A percentile compares a stretch with the other conserved stretches of the same genome.
phyloP scores from a whole-genome alignment of 2,888 invertebrate species.

The Eupeodes latifasciatus region DNA sequence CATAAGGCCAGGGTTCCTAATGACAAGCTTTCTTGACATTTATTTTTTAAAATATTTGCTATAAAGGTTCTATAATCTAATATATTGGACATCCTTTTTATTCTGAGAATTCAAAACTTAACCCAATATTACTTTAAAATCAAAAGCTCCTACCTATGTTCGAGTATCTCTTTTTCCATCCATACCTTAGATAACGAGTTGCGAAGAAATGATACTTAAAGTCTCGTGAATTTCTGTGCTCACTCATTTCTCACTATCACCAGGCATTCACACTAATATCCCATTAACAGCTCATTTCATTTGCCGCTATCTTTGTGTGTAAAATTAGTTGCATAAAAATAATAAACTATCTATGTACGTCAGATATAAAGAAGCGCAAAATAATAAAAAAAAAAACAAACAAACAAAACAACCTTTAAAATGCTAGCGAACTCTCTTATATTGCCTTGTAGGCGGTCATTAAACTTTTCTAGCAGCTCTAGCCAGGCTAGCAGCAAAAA shows the following conservation, averaged over 20 bases:
- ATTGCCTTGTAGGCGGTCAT: slow-evolving; percentile 76
- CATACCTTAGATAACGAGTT: slow-evolving; percentile 7
- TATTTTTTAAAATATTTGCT: too few species aligned
- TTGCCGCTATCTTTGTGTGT: slow-evolving; percentile 53
- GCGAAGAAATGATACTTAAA: slow-evolving; percentile 34
- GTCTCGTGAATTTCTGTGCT: slow-evolving; percentile 13
- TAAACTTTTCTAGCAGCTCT: slow-evolving; percentile 47
- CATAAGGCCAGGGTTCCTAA: too few species aligned
- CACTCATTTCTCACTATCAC: slow-evolving; percentile 14
- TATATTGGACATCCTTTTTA: too few species aligned
- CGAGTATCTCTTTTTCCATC: too few species aligned
- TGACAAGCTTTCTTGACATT: too few species aligned
- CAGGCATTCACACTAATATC: background rate
- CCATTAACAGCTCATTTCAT: slow-evolving; percentile 46
- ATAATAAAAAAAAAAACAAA: too few species aligned
- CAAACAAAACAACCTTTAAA: slow-evolving; percentile 55
- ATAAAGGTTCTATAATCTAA: too few species aligned
- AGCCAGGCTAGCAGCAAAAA: slow-evolving; percentile 55
- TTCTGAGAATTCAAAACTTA: too few species aligned
- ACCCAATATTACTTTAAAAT: too few species aligned
- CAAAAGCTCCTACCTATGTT: too few species aligned
- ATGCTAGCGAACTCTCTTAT: slow-evolving; percentile 73
- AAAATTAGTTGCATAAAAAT: slow-evolving; percentile 63
- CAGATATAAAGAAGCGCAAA: background rate
- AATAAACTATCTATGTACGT: slow-evolving; percentile 13